Evolutionary conservation across 1,140 invertebrate species (phyloP).

Genomic region (Myzus persicae): DNA sequence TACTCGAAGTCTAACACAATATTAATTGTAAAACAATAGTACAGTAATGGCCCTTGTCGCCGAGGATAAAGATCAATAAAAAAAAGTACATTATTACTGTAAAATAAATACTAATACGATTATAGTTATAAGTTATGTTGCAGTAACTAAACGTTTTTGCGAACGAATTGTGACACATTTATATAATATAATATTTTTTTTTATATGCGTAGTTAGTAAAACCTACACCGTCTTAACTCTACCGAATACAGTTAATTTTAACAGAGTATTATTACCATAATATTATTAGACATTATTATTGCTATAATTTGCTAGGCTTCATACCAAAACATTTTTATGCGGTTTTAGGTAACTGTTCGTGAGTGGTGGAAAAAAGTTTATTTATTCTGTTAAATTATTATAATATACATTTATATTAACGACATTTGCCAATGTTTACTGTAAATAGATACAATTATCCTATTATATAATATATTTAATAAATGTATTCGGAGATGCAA

Average conservation of each 20-base stretch:
- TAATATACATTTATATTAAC: neutral
- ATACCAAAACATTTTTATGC: neutral
- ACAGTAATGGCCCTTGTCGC: too few species aligned
- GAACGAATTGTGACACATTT: too few species aligned
- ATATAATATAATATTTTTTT: too few species aligned
- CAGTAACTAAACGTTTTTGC: too few species aligned
- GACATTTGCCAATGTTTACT: neutral
- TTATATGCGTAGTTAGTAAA: too few species aligned
- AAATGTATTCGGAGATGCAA: too few species aligned
- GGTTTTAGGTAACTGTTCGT: neutral
- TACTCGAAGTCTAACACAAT: neutral
- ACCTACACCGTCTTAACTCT: too few species aligned
- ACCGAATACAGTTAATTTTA: neutral
- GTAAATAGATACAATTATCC: too few species aligned
- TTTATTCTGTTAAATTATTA: too few species aligned
- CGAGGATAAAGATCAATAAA: too few species aligned
- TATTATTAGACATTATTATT: neutral
- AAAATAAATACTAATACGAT: neutral
- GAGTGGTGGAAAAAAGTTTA: neutral
- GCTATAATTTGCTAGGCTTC: neutral
- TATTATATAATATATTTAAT: too few species aligned
- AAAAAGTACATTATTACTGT: neutral
- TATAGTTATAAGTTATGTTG: too few species aligned
- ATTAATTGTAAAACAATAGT: neutral
- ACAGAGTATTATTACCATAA: neutral